Conservation (phyloP, 92 coral and sea anemone genomes). For the Parazoanthus atlanticus region DNA sequence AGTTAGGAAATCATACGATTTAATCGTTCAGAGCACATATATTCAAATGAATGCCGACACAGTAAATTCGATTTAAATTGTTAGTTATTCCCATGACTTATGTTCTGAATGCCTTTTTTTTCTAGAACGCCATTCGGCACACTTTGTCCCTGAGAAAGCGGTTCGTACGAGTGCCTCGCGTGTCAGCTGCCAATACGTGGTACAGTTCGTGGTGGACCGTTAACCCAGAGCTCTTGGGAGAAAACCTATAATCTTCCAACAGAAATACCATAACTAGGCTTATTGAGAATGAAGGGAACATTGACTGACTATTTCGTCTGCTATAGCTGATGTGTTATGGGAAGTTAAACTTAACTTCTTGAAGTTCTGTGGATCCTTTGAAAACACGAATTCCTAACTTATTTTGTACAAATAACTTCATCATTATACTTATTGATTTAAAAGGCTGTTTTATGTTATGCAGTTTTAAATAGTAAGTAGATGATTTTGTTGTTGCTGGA, state of each 20-base stretch:
- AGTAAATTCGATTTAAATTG: neutral
- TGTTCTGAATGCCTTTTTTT: neutral
- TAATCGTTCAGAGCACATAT: neutral
- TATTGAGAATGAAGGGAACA: neutral
- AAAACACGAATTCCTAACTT: neutral
- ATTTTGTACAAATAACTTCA: no score
- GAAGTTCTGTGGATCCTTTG: neutral
- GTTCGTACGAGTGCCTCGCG: constrained; percentile 38
- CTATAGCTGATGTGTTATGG: no score
- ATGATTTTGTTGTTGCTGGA: neutral
- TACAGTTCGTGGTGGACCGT: constrained; percentile 49
- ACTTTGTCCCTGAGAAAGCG: constrained; percentile 39
- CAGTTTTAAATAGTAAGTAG: neutral
- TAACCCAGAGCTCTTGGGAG: constrained; percentile 17
- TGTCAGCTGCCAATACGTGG: constrained; percentile 43
- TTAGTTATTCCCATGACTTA: neutral
- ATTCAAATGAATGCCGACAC: neutral
- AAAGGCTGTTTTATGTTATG: neutral
- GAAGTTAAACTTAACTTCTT: no score
- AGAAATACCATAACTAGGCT: neutral
- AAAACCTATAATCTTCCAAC: neutral
- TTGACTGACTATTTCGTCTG: neutral
- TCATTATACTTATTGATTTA: no score
- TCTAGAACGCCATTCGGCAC: constrained; percentile 40
- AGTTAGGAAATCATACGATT: neutral